Evolutionary conservation across 2,797 vertebrate species (phyloP).

Genomic region (Pipistrellus kuhlii): DNA sequence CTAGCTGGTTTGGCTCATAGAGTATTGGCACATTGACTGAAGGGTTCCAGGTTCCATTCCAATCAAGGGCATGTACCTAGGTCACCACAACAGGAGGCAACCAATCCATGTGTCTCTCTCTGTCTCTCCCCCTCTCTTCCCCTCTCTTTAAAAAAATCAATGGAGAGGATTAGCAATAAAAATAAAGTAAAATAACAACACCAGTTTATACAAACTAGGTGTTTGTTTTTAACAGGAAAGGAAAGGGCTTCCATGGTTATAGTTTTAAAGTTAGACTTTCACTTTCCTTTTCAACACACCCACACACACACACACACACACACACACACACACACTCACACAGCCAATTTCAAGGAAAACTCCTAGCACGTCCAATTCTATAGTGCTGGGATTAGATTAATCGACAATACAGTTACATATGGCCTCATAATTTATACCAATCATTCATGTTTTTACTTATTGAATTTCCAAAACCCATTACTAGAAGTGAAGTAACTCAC

Average conservation of each 20-base stretch:
- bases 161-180: too few species aligned
- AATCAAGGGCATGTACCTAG: too few species aligned
- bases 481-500: not conserved
- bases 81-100: too few species aligned
- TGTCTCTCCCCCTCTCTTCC: too few species aligned
- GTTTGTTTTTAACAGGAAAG: not conserved
- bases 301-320: not conserved
- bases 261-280: not conserved
- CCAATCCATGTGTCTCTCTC: too few species aligned
- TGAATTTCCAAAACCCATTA: not conserved
- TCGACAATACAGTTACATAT: not conserved
- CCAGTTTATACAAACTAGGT: not conserved
- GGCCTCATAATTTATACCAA: not conserved
- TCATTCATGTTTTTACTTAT: not conserved
- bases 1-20: too few species aligned
- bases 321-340: accelerated
- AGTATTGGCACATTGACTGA: too few species aligned
- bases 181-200: not conserved
- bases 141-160: too few species aligned
- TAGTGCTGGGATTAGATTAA: not conserved
- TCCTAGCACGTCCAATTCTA: not conserved
- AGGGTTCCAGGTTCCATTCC: too few species aligned
- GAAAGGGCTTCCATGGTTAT: not conserved
- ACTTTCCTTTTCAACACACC: not conserved
- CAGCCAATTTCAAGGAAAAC: not conserved